Conservation (phyloP, 2,797 vertebrate genomes). For the Eulemur rubriventer region DNA sequence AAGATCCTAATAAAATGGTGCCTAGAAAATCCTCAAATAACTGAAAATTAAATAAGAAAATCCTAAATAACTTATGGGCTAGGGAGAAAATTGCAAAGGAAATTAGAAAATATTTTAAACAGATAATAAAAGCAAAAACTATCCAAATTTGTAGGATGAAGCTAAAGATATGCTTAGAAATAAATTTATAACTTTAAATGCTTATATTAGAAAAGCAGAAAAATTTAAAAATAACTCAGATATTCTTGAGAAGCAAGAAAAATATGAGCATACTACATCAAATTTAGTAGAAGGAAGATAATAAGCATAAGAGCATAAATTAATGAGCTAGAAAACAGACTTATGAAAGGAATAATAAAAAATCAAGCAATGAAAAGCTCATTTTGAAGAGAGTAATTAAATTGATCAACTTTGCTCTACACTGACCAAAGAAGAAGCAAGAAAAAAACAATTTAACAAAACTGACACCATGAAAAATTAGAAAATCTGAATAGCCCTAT, state of each 20-base stretch:
- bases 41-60: not conserved
- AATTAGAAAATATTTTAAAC: not conserved
- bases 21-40: not conserved
- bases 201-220: not conserved
- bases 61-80: not conserved
- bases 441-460: not conserved
- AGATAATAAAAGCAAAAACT: not conserved
- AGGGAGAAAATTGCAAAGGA: not conserved
- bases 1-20: not conserved
- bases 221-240: not conserved
- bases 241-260: not conserved
- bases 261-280: not conserved
- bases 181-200: not conserved
- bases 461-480: not conserved
- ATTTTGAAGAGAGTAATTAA: not conserved
- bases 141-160: not conserved
- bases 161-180: not conserved
- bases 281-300: not conserved
- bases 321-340: not conserved
- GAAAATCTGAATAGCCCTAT: not conserved
- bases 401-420: not conserved
- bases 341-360: not conserved
- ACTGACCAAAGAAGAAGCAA: not conserved
- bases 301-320: not conserved
- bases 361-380: not conserved